phyloP scores from a whole-genome alignment of 1,140 invertebrate genomes.

The Rhagoletis pomonella region DNA sequence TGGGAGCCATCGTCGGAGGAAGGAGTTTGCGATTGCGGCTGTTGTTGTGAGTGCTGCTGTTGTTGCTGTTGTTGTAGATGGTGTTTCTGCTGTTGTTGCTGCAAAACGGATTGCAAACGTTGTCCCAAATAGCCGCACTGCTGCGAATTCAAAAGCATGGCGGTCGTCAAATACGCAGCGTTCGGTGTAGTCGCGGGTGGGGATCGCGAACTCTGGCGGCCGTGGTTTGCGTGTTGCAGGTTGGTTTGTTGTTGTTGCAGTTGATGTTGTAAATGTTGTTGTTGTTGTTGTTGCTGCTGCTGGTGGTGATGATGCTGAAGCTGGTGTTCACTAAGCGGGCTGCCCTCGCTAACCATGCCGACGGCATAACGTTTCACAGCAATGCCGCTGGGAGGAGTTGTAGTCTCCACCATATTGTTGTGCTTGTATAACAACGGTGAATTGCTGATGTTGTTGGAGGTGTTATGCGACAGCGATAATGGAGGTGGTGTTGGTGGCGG shows the following conservation, averaged over 20 bases:
- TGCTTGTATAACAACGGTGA: conserved; percentile 54
- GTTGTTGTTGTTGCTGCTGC: conserved; percentile 61
- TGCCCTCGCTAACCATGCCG: conserved; percentile 56
- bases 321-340: conserved; percentile 64
- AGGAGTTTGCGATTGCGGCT: conserved; percentile 65
- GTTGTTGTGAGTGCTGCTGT: conserved; percentile 59
- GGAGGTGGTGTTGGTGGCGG: conserved; percentile 67
- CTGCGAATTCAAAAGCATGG: conserved; percentile 72
- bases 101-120: conserved; percentile 66
- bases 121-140: conserved; percentile 72
- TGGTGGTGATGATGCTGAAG: conserved; percentile 59
- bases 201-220: conserved; percentile 57
- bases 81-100: conserved; percentile 62
- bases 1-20: conserved; percentile 72
- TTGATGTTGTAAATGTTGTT: conserved; percentile 61
- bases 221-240: conserved; percentile 20
- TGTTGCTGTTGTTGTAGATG: conserved; percentile 57
- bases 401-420: conserved; percentile 69
- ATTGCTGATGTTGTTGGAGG: not conserved
- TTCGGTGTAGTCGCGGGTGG: conserved; percentile 61
- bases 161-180: conserved; percentile 70
- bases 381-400: conserved; percentile 66
- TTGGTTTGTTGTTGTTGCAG: conserved; percentile 45
- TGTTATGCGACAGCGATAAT: conserved; percentile 5
- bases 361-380: conserved; percentile 64